Evolutionary conservation across 1,140 invertebrate genomes (phyloP), one percentile per base, ranked within the genome.

Genomic region (Drosophila ficusphila): DNA sequence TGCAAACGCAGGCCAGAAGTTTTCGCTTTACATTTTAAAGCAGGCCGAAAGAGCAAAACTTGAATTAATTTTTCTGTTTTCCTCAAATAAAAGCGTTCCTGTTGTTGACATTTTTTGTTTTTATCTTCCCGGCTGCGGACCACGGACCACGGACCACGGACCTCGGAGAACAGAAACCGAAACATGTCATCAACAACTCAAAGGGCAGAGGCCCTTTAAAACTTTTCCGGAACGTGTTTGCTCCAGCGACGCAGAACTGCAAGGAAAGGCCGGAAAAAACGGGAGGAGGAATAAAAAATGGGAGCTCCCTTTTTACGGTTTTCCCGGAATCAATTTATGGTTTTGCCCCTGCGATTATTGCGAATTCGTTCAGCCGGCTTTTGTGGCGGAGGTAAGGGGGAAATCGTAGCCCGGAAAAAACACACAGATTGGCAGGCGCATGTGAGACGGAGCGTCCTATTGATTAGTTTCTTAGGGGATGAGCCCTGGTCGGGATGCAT

Each of bases 71-170:
- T 72, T 76, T 64, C 54, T 71, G 69, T 86, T 72, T 76, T 33
- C 29, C 64, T 33, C 53, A 79, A 76, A 85, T 76, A 76, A 81
- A 74, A 83, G 39, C 34, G 29, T 69, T 62, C 46, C 79, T 86
- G 81, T 58, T 86, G 81, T 86, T 86, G 81, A 86, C 81, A 81
- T 86, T 86, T 79, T 74, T 76, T 81, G 58, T 58, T 53, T 60
- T 21, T 65, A 73, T 73, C 52, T 52, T 29, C 21, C 12, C 16
- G 23, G 27, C 31, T 46, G 23, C 34, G 42, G 56, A 38, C 38
- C 8, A 16, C 14, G 51, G 49, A 52, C 44, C 2, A 31, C 27
- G 18, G 9, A 54, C 14, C 9, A 44, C 34, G 42, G 56, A 38
- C 38, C 8, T n/a, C 14, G 51, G 49, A 52, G 27, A 1, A 31